Evolutionary conservation across 64 coral and sea anemone genomes (phyloP).

Genomic region (Astreopora myriophthalma): DNA sequence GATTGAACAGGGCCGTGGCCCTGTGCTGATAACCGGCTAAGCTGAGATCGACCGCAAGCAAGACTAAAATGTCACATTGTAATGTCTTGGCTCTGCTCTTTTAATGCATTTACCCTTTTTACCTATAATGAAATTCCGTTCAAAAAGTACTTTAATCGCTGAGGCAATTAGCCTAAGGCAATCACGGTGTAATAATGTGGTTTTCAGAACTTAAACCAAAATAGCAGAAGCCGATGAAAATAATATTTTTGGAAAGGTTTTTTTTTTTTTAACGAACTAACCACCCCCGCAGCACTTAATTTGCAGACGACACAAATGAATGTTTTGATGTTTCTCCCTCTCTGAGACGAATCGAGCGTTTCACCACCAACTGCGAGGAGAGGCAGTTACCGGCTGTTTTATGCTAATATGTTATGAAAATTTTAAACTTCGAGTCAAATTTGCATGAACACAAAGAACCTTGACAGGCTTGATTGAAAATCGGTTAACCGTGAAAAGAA

Average conservation of each 20-base stretch:
- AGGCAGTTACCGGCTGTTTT: neutral
- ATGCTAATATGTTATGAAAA: conserved; percentile 33
- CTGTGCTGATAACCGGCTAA: neutral
- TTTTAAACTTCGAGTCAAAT: neutral
- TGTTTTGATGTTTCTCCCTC: neutral
- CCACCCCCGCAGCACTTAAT: neutral
- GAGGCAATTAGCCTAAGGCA: neutral
- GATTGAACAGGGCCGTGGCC: too few species aligned
- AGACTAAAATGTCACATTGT: neutral
- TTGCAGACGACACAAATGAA: neutral
- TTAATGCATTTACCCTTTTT: neutral
- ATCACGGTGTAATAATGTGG: neutral
- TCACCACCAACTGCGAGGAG: neutral
- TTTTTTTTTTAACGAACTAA: neutral
- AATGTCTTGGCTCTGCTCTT: neutral
- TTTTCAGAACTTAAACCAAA: neutral
- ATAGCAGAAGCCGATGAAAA: neutral
- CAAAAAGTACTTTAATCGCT: neutral
- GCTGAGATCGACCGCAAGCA: neutral
- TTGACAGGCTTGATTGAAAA: neutral
- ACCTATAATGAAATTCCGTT: neutral
- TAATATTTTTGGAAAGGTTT: neutral
- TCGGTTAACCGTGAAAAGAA: conserved; percentile 32
- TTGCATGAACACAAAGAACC: conserved; percentile 12
- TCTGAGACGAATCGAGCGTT: neutral